A percentile compares a stretch with the other conserved stretches of the same genome.
phyloP scores from a whole-genome alignment of 2,797 vertebrate genomes.

The Sciurus carolinensis region DNA sequence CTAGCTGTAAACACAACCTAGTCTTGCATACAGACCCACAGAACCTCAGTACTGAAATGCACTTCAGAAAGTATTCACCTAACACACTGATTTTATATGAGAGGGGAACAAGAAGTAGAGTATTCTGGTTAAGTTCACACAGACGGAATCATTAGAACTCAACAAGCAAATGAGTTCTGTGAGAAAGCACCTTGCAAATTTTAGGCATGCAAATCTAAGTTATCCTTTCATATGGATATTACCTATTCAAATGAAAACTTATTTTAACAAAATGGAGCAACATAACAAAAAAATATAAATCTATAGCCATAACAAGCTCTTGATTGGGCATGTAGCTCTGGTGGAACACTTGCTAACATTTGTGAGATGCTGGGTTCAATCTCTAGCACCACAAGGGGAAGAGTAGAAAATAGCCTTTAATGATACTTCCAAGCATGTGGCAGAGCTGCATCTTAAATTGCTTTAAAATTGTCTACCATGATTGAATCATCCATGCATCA shows the following conservation, averaged over 20 bases:
- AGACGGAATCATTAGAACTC: not conserved
- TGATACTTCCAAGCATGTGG: not conserved
- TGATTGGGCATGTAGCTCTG: too few relatives aligned
- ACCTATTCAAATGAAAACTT: not conserved
- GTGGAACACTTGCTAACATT: too few relatives aligned
- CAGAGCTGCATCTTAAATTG: constrained; percentile 8
- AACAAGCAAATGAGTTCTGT: not conserved
- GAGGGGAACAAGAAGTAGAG: not conserved
- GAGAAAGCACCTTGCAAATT: not conserved
- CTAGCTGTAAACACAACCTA: not conserved
- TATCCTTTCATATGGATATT: not conserved
- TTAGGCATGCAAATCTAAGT: not conserved
- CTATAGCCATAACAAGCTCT: not conserved
- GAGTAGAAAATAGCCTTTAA: constrained; percentile 24
- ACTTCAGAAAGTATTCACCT: not conserved
- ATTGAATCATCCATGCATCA: not conserved
- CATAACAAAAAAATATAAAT: not conserved
- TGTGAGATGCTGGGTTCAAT: too few relatives aligned
- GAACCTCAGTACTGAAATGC: not conserved
- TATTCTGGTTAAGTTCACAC: not conserved
- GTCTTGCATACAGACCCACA: not conserved
- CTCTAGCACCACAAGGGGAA: too few relatives aligned
- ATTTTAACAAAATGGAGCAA: not conserved
- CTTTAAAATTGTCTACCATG: constrained; percentile 13
- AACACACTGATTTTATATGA: not conserved